These are phyloP conservation scores for Epizoanthus stellaris DNA, from an alignment of 92 coral and sea anemone species.

Conservation along the genomic window DNA sequence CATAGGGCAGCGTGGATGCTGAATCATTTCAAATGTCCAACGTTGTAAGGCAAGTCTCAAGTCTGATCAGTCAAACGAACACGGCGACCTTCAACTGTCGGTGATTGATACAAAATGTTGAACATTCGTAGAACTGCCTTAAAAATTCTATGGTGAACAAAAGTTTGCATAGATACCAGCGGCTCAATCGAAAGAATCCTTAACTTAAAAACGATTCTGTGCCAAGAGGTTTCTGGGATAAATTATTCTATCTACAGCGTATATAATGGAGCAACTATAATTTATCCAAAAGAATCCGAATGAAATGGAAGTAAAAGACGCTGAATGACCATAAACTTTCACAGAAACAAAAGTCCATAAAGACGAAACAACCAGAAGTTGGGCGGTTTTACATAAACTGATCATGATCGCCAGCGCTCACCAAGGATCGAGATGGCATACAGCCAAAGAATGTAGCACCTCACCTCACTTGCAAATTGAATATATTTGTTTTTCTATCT, in stretches of 20 bases:
- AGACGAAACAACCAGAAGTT: too few relatives aligned
- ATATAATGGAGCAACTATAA: too few relatives aligned
- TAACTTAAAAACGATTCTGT: constrained; percentile 2
- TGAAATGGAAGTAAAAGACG: too few relatives aligned
- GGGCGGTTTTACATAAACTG: not conserved
- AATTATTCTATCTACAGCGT: not conserved
- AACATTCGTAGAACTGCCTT: constrained; percentile 41
- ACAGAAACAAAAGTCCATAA: too few relatives aligned
- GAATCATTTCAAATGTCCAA: too few relatives aligned
- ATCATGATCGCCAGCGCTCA: not conserved
- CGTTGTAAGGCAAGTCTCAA: too few relatives aligned
- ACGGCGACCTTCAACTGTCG: constrained; percentile 22
- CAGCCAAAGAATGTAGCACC: constrained; percentile 26
- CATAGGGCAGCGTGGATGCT: too few relatives aligned
- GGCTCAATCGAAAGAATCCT: constrained; percentile 39
- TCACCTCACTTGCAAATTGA: constrained; percentile 4
- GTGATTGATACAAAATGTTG: constrained; percentile 33
- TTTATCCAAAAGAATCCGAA: too few relatives aligned
- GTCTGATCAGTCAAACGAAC: not conserved
- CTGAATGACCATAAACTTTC: too few relatives aligned
- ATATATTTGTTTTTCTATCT: not conserved
- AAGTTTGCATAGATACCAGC: constrained; percentile 47
- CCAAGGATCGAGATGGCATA: constrained; percentile 14
- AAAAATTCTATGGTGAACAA: constrained; percentile 50
- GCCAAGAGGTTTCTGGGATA: constrained; percentile 5